phyloP scores from a whole-genome alignment of 2,888 invertebrate genomes.

The Polymixis flavicincta region DNA sequence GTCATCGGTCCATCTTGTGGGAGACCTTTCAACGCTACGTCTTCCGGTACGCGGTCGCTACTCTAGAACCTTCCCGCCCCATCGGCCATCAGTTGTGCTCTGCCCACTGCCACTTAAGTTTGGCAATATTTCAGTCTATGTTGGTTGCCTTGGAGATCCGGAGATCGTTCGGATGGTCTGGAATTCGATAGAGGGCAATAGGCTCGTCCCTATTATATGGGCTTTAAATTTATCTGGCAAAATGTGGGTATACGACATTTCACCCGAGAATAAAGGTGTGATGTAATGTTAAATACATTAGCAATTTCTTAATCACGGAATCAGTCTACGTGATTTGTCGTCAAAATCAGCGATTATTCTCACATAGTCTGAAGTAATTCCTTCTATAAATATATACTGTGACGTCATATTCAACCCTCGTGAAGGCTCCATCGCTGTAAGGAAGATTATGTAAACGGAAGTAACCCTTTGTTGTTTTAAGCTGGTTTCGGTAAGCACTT shows the following conservation, averaged over 20 bases:
- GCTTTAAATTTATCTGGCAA: not conserved
- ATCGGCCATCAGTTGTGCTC: too few species aligned
- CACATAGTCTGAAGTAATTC: conserved; percentile 59
- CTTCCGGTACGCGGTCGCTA: too few species aligned
- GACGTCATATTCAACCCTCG: conserved; percentile 59
- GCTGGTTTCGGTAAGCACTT: conserved; percentile 59
- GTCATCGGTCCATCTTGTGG: too few species aligned
- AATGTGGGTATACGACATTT: not conserved
- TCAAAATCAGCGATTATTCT: conserved; percentile 62
- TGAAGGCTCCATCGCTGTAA: conserved; percentile 53
- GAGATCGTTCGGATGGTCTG: too few species aligned
- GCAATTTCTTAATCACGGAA: conserved; percentile 38
- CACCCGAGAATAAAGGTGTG: not conserved
- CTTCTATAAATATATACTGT: conserved; percentile 58
- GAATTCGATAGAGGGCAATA: not conserved
- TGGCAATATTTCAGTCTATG: too few species aligned
- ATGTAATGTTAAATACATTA: conserved; percentile 3
- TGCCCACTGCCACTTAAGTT: too few species aligned
- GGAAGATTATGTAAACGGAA: conserved; percentile 69
- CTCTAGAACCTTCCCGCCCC: too few species aligned
- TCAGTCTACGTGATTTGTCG: conserved; percentile 60
- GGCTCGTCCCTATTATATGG: too few species aligned
- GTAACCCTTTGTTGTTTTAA: conserved; percentile 74
- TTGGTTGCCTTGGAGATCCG: too few species aligned
- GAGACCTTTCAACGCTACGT: too few species aligned